Percentiles rank a stretch among this genome's conserved stretches.
Conservation (phyloP, 1,140 invertebrate species). For the Drosophila lini region DNA sequence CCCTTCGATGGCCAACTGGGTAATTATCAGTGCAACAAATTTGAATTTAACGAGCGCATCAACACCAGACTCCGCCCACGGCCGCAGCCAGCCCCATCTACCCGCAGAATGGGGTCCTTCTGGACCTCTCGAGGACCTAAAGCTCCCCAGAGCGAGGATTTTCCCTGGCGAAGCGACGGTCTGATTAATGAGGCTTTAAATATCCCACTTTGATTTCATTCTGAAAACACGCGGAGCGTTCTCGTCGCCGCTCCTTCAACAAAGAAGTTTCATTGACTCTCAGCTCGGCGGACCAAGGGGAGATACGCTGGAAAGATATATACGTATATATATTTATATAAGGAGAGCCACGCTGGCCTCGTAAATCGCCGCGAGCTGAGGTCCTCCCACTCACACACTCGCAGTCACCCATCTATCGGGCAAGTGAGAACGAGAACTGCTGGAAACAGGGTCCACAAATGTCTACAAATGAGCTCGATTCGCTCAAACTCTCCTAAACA, state of each 20-base stretch:
- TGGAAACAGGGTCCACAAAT: constrained; percentile 69
- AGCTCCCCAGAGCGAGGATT: constrained; percentile 25
- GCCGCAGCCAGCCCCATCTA: background rate
- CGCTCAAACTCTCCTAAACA: constrained; percentile 32
- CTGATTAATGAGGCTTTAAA: constrained; percentile 84
- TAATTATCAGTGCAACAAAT: constrained; percentile 81
- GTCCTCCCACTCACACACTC: constrained; percentile 53
- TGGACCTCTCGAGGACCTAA: constrained; percentile 31
- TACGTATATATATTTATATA: constrained; percentile 8
- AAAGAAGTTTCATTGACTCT: constrained; percentile 83
- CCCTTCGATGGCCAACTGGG: constrained; percentile 20
- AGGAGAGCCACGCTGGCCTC: constrained; percentile 31
- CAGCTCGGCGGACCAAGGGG: constrained; percentile 41
- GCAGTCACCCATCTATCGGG: constrained; percentile 36
- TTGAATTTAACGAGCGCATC: constrained; percentile 76
- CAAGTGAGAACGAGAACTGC: constrained; percentile 19
- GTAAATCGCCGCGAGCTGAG: constrained; percentile 53
- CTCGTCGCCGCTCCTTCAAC: constrained; percentile 42
- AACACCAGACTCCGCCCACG: constrained; percentile 44
- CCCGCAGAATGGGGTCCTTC: constrained; percentile 25
- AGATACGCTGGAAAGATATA: constrained; percentile 6
- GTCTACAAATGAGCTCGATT: constrained; percentile 54
- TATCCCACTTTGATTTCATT: constrained; percentile 84
- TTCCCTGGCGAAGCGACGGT: constrained; percentile 37
- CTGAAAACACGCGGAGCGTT: constrained; percentile 69